Percentiles rank a stretch among this genome's conserved stretches.
These are phyloP conservation scores for Suricata suricatta DNA, from an alignment of 2,113 vertebrate species.

Conservation along the genomic window DNA sequence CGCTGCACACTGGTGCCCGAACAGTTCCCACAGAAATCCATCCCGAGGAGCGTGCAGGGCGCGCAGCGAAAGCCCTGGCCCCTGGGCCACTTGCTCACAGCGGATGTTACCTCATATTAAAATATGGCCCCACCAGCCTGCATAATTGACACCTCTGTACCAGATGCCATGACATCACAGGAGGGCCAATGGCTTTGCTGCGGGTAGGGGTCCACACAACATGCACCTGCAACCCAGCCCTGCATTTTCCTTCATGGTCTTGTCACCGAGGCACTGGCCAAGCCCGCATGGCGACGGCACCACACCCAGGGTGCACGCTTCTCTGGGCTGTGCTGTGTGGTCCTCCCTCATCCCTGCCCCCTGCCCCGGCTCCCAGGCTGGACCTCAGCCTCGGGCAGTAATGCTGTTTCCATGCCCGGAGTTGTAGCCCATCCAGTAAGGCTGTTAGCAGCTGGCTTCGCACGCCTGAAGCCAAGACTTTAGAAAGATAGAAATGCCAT, in stretches of 20 bases:
- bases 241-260: background rate
- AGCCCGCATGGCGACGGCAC: fast-evolving
- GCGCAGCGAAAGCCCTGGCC: fast-evolving
- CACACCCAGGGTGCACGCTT: fast-evolving
- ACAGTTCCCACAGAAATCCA: fast-evolving
- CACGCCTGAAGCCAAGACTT: background rate
- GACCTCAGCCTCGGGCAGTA: background rate
- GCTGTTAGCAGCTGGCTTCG: background rate
- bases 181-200: fast-evolving
- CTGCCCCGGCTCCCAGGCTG: background rate
- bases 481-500: background rate
- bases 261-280: fast-evolving
- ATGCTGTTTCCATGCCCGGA: background rate
- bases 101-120: background rate
- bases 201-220: fast-evolving
- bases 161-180: background rate
- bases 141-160: background rate
- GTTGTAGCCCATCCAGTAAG: background rate
- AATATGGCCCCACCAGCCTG: fast-evolving
- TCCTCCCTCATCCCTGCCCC: too few species aligned
- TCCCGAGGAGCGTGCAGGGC: fast-evolving
- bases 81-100: too few species aligned
- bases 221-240: fast-evolving
- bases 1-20: fast-evolving
- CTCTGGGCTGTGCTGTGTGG: background rate